These are phyloP conservation scores for Batillaria attramentaria DNA, from an alignment of 1,140 invertebrate species.

Conservation along the genomic window DNA sequence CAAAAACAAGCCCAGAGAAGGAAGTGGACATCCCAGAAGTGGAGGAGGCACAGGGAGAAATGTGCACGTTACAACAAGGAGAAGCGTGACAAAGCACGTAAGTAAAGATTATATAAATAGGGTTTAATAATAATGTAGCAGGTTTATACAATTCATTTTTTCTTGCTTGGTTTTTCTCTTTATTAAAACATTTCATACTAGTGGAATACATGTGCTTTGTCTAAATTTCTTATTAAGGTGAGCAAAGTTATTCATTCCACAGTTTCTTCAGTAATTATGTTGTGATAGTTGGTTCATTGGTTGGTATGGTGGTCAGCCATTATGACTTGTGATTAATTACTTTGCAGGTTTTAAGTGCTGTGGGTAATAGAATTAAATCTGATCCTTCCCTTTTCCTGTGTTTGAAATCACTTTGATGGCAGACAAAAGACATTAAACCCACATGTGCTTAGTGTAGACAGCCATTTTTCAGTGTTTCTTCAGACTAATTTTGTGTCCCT, in stretches of 20 bases:
- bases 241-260: neutral
- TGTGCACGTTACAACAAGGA: neutral
- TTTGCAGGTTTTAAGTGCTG: neutral
- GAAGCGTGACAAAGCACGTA: neutral
- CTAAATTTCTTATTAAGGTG: neutral
- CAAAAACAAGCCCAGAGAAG: neutral
- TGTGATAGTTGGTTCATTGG: too few relatives aligned
- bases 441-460: neutral
- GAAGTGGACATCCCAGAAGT: neutral
- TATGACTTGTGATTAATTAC: neutral
- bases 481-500: neutral
- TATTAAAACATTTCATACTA: neutral
- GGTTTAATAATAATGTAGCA: neutral
- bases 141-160: neutral
- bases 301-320: too few relatives aligned
- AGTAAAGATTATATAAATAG: neutral
- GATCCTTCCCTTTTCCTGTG: neutral
- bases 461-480: neutral
- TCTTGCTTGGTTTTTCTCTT: neutral
- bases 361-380: neutral
- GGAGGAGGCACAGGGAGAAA: neutral
- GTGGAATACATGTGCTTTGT: too few relatives aligned
- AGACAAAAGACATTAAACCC: neutral
- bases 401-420: too few relatives aligned
- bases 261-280: too few relatives aligned